Conservation (phyloP, 1,140 invertebrate species). For the Littorina saxatilis region DNA sequence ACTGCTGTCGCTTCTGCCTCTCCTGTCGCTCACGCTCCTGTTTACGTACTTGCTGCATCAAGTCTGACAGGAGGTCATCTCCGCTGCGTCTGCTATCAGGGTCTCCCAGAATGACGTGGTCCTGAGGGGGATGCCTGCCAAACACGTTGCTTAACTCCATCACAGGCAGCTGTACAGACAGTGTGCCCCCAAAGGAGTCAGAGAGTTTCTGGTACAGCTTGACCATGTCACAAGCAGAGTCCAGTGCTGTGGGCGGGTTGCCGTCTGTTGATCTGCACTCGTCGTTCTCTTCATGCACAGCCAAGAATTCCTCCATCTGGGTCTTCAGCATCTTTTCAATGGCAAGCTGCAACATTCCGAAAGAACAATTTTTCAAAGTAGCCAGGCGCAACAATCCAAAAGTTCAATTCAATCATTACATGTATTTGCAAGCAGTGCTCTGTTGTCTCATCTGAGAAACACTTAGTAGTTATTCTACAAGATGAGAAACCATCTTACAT, state of each 20-base stretch:
- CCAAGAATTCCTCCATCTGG: neutral
- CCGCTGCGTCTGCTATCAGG: slow-evolving; percentile 63
- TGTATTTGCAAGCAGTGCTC: too few species aligned
- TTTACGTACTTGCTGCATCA: slow-evolving; percentile 59
- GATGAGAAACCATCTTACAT: too few species aligned
- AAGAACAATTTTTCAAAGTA: too few species aligned
- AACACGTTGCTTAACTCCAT: slow-evolving; percentile 53
- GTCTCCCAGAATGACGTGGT: slow-evolving; percentile 40
- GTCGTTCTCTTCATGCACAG: neutral
- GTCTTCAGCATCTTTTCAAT: slow-evolving; percentile 1
- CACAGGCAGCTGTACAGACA: slow-evolving; percentile 58
- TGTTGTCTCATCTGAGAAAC: too few species aligned
- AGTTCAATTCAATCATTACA: too few species aligned
- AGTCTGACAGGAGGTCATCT: slow-evolving; percentile 69
- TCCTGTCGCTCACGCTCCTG: slow-evolving; percentile 33
- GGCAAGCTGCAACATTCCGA: slow-evolving; percentile 54
- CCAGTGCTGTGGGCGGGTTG: neutral
- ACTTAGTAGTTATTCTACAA: too few species aligned
- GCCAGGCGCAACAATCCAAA: too few species aligned
- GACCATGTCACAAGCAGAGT: neutral
- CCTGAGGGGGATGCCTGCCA: slow-evolving; percentile 47
- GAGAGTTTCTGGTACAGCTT: slow-evolving; percentile 68
- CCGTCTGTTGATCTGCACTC: neutral
- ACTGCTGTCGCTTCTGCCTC: slow-evolving; percentile 8
- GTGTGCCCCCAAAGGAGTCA: slow-evolving; percentile 72